A percentile compares a stretch with the other conserved stretches of the same genome.
Evolutionary conservation across 2,797 vertebrate genomes (phyloP).

Genomic region (Muscicapa striata): DNA sequence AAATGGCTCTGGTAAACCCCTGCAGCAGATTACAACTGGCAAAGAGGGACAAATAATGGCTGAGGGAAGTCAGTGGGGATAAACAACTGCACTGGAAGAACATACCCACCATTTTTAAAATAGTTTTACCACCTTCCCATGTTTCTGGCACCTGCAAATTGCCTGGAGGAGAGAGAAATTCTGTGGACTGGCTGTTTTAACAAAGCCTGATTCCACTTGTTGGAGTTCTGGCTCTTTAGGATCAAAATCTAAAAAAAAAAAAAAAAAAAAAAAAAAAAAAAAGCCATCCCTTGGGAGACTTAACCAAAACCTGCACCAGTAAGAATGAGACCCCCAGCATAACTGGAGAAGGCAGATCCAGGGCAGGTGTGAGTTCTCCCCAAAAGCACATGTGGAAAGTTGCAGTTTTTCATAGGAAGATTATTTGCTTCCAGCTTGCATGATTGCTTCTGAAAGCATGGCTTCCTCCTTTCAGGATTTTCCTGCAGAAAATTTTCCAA

Average conservation of each 20-base stretch:
- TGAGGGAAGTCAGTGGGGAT: not conserved
- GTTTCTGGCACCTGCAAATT: not conserved
- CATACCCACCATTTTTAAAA: rapidly evolving
- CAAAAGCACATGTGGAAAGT: not conserved
- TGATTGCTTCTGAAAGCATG: not conserved
- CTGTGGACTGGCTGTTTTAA: not conserved
- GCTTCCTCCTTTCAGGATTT: constrained; percentile 6
- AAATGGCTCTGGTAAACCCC: constrained; percentile 11
- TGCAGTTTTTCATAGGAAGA: not conserved
- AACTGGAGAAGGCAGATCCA: not conserved
- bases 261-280: not conserved
- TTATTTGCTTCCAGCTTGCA: not conserved
- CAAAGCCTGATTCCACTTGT: not conserved
- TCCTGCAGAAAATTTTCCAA: not conserved
- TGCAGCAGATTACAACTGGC: not conserved
- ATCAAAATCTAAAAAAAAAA: not conserved
- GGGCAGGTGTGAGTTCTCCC: not conserved
- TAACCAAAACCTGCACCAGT: not conserved
- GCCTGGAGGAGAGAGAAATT: not conserved
- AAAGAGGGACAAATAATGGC: not conserved
- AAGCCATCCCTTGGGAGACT: not conserved
- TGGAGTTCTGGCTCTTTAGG: not conserved
- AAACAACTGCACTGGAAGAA: not conserved
- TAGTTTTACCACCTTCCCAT: not conserved
- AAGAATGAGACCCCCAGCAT: not conserved